Evolutionary conservation across 2,888 invertebrate genomes (phyloP), one percentile per base, ranked within the genome.

Genomic region (Margaritifera margaritifera): DNA sequence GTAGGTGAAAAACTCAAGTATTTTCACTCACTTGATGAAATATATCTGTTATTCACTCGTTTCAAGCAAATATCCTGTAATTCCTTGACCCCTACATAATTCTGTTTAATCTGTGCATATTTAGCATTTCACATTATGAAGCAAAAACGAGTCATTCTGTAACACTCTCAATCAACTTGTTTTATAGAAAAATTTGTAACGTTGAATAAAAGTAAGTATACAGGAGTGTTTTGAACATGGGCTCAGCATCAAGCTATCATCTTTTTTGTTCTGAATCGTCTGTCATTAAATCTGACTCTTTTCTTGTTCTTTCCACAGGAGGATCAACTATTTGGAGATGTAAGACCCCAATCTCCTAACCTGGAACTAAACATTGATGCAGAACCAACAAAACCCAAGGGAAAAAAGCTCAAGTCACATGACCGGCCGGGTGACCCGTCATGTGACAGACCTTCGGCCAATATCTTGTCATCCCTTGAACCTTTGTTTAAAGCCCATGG

Each of bases 401-500:
- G 59, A 54, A 71, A 71, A 67, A 77, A 74, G 62, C 66, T 71
- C 42, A 72, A 71, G 53, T 64, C 75, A n/a, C 63, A 68, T 51
- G 66, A 65, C 8, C 70, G 70, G 31, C 63, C 65, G 65, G 70
- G 69, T 25, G 74, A 80, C 22, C 62, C 66, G 52, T 61, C 74
- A 64, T 64, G 54, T 64, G 77, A 75, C 54, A 67, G 68, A 51
- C 70, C 71, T n/a, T 71, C 75, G 50, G 81, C 81, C 0, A 67
- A 59, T 25, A 69, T 74, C 24, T 66, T 83, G 70, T 76, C 82
- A 19, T 74, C 82, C 51, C 78, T 84, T 50, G 79, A 80, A 61
- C 84, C 82, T n/a, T 61, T 82, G 51, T 70, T 83, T 42, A 69
- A 76, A 59, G 80, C 80, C 11, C 80, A 79, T 72, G 80, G 81